Conservation (phyloP, 2,888 invertebrate species). For the Dynastes grantii region DNA sequence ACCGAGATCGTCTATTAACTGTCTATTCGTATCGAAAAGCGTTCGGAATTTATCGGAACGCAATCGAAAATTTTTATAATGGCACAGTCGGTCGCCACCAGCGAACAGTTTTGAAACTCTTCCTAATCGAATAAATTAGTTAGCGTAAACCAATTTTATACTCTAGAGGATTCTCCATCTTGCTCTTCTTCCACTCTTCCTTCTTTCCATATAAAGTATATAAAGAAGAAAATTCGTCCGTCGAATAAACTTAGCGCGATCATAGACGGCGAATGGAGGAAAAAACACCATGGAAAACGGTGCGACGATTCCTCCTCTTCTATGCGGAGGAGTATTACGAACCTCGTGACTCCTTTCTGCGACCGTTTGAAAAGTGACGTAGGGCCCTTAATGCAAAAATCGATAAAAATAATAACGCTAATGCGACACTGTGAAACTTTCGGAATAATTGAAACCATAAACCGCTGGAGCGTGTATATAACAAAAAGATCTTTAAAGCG, state of each 20-base stretch:
- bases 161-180: slow-evolving; percentile 17
- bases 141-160: slow-evolving; percentile 47
- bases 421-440: slow-evolving; percentile 42
- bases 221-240: slow-evolving; percentile 22
- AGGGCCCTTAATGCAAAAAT: slow-evolving; percentile 26
- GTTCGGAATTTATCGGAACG: slow-evolving; percentile 31
- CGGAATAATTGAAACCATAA: slow-evolving; percentile 41
- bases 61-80: slow-evolving; percentile 45
- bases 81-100: not conserved
- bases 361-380: not conserved
- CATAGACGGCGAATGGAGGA: not conserved
- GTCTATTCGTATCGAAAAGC: slow-evolving; percentile 1
- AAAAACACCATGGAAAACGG: slow-evolving; percentile 1
- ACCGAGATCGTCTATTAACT: not conserved
- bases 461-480: slow-evolving; percentile 2
- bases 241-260: slow-evolving; percentile 10
- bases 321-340: not conserved
- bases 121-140: slow-evolving; percentile 48
- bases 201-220: not conserved
- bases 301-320: slow-evolving; percentile 15
- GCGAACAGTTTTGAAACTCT: slow-evolving; percentile 39
- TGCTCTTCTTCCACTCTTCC: slow-evolving; percentile 5
- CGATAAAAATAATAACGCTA: slow-evolving; percentile 46
- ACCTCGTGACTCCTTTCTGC: slow-evolving; percentile 9
- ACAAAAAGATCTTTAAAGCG: slow-evolving; percentile 26